Evolutionary conservation across 2,113 vertebrate species (phyloP), one percentile per base, ranked within the genome.

Genomic region (Tetrao urogallus): DNA sequence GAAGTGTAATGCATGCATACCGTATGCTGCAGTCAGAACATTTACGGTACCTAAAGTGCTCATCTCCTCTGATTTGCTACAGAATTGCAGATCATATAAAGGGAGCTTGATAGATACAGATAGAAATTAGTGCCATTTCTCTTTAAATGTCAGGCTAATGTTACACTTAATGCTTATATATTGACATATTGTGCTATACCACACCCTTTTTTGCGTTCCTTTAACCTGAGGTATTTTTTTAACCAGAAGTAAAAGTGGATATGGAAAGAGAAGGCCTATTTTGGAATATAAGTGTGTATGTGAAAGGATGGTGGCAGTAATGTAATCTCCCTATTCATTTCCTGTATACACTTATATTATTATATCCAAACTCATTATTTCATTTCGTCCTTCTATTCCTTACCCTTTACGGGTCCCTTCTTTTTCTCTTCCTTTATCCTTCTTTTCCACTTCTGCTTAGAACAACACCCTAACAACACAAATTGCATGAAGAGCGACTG

Each of bases 81-180:
- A 86, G 80, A 86, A 94, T 65, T 82, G 40, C 27, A 87, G 43
- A 82, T 86, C 45, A 32, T 71, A n/a, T 38, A 86, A 66, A 43
- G 94, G 74, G 77, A 65, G 15, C 36, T 73, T 52, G 48, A 57
- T 73, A 66, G 86, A 85, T 83, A 50, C n/a, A 81, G 43, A 3
- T 0, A 78, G 80, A 90, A 95, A 95, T 96, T 90, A 94, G 57
- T 83, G 61, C 54, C 21, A 89, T 96, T 95, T 90, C 30, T 92
- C 85, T 93, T 82, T 89, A 92, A 95, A 93, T 83, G 72, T 82
- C 91, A 85, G 52, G 40, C 58, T 82, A 88, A 91, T 54, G 60
- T 71, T 92, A 34, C 19, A 40, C 7, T 80, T 66, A 70, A 82
- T 56, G n/a, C 63, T 89, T 75, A 63, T 28, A n/a, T 85, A 92